Evolutionary conservation across 2,797 vertebrate species (phyloP).

Genomic region (Acanthopagrus latus): DNA sequence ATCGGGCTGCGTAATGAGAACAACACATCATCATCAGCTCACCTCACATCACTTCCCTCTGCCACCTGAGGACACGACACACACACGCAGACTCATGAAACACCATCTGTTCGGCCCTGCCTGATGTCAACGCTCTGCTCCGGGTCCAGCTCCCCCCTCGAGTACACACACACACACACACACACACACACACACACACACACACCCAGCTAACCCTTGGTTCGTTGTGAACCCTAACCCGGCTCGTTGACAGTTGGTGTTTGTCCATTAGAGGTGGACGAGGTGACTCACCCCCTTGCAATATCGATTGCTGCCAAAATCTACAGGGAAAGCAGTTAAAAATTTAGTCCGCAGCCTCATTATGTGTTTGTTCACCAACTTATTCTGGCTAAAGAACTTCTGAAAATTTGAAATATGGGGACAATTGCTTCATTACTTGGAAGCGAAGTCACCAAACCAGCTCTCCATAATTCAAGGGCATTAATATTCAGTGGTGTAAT

Average conservation of each 20-base stretch:
- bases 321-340: slow-evolving; percentile 5
- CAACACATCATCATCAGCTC: slow-evolving; percentile 76
- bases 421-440: no score
- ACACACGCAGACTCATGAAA: slow-evolving; percentile 41
- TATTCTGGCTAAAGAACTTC: not conserved
- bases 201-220: slow-evolving; percentile 13
- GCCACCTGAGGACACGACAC: slow-evolving; percentile 71
- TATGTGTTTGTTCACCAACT: slow-evolving; percentile 16
- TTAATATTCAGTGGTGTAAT: no score
- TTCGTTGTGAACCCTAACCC: slow-evolving; percentile 35
- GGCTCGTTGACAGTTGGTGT: slow-evolving; percentile 58
- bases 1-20: slow-evolving; percentile 67
- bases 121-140: slow-evolving; percentile 48
- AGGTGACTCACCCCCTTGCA: slow-evolving; percentile 27
- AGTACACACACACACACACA: not conserved
- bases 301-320: slow-evolving; percentile 32
- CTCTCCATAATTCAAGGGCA: no score
- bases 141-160: slow-evolving; percentile 21
- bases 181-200: not conserved
- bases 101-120: slow-evolving; percentile 66
- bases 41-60: slow-evolving; percentile 73
- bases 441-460: no score
- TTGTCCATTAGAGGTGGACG: slow-evolving; percentile 44
- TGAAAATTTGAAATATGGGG: not conserved
- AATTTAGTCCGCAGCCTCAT: slow-evolving; percentile 1